These are phyloP conservation scores for Trochalopteron elliotii DNA, from an alignment of 2,113 vertebrate genomes.

Conservation along the genomic window DNA sequence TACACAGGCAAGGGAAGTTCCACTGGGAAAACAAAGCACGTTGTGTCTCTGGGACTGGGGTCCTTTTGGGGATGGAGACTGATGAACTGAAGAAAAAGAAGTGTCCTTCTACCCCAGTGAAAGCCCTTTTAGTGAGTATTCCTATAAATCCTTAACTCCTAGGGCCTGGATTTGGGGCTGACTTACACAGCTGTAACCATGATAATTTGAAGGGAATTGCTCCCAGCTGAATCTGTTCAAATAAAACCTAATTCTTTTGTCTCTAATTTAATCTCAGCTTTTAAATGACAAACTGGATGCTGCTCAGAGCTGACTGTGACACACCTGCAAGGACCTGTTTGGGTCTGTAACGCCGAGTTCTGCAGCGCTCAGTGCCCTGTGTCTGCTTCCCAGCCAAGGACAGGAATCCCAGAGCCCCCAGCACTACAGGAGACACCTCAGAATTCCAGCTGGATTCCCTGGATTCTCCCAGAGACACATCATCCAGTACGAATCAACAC, in stretches of 20 bases:
- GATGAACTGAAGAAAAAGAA: background rate
- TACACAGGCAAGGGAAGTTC: background rate
- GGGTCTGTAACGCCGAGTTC: rapidly evolving
- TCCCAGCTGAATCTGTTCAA: background rate
- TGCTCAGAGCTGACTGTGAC: background rate
- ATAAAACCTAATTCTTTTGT: background rate
- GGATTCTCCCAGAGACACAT: rapidly evolving
- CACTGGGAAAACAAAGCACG: background rate
- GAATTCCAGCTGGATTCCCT: background rate
- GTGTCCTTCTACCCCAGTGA: background rate
- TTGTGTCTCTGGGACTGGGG: background rate
- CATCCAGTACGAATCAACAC: rapidly evolving
- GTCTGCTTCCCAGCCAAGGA: background rate
- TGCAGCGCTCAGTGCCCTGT: background rate
- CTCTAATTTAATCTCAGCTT: background rate
- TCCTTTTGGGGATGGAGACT: background rate
- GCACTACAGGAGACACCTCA: background rate
- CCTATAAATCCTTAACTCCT: background rate
- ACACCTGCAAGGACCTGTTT: background rate
- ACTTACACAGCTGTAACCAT: background rate
- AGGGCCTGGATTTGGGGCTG: background rate
- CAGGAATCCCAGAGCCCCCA: background rate
- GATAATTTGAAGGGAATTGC: background rate
- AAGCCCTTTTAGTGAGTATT: background rate
- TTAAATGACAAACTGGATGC: background rate